phyloP scores from a whole-genome alignment of 2,888 invertebrate genomes.

The Ditylenchus weischeri region DNA sequence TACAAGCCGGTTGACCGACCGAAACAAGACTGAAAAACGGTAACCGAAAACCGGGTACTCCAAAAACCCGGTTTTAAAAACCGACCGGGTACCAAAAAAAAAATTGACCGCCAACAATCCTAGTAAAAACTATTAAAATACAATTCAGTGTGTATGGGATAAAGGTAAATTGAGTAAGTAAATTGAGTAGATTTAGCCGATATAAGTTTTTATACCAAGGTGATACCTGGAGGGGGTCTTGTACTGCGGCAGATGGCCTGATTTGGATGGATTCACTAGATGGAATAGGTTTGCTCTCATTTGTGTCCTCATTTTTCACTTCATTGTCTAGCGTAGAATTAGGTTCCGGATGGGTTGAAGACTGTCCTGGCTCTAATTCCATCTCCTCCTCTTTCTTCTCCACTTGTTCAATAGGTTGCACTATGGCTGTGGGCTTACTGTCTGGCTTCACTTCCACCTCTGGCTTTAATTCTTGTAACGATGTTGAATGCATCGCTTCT shows the following conservation, averaged over 20 bases:
- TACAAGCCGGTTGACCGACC: no score
- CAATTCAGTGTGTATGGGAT: no score
- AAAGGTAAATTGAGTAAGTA: no score
- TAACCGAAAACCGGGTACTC: no score
- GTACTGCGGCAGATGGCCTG: neutral
- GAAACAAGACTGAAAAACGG: no score
- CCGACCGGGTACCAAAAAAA: no score
- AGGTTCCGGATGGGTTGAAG: no score
- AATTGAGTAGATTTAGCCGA: no score
- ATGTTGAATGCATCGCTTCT: neutral
- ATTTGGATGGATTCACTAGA: neutral
- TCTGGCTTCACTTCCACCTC: neutral
- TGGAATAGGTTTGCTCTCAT: neutral
- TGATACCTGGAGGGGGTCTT: conserved; percentile 1
- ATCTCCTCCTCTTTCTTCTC: conserved; percentile 5
- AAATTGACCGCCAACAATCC: no score
- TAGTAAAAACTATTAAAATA: no score
- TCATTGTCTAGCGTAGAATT: neutral
- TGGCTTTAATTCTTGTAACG: neutral
- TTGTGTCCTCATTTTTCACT: neutral
- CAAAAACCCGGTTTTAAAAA: no score
- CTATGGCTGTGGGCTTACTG: conserved; percentile 4
- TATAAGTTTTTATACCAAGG: no score
- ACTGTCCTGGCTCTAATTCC: neutral
- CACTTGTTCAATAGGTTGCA: neutral